Evolutionary conservation across 1,140 invertebrate species (phyloP).

Genomic region (Centruroides vittatus): DNA sequence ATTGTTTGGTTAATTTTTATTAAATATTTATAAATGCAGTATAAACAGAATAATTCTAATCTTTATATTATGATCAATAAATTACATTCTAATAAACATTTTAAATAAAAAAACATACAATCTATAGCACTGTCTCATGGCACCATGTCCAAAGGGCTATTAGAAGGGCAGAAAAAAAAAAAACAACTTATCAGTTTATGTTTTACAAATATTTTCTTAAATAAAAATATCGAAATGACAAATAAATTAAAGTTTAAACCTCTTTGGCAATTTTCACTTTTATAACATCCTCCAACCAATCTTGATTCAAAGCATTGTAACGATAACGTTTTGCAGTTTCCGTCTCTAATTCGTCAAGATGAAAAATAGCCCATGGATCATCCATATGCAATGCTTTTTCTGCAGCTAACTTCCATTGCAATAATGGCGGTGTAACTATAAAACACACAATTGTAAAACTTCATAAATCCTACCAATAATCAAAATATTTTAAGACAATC

Average conservation of each 20-base stretch:
- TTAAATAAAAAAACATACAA: conserved; percentile 29
- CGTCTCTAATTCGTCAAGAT: conserved; percentile 26
- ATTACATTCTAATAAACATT: not conserved
- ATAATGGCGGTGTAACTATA: no score
- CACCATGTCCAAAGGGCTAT: conserved; percentile 38
- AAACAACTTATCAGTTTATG: no score
- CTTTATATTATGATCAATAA: no score
- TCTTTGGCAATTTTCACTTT: conserved; percentile 34
- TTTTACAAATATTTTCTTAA: no score
- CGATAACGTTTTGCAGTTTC: conserved; percentile 30
- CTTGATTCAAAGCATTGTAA: conserved; percentile 31
- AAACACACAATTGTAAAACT: no score
- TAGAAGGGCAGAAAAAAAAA: conserved; percentile 2
- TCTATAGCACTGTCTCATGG: conserved; percentile 42
- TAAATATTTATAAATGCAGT: no score
- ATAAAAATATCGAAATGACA: no score
- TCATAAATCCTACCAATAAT: no score
- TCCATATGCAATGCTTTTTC: conserved; percentile 20
- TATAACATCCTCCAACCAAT: conserved; percentile 34
- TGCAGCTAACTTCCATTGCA: conserved; percentile 23
- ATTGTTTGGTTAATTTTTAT: no score
- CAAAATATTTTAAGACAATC: no score
- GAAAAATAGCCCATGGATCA: conserved; percentile 34
- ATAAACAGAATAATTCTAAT: no score
- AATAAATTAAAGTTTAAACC: conserved; percentile 9